Conservation (phyloP, 2,113 vertebrate species). For the Phrynocephalus versicolor region DNA sequence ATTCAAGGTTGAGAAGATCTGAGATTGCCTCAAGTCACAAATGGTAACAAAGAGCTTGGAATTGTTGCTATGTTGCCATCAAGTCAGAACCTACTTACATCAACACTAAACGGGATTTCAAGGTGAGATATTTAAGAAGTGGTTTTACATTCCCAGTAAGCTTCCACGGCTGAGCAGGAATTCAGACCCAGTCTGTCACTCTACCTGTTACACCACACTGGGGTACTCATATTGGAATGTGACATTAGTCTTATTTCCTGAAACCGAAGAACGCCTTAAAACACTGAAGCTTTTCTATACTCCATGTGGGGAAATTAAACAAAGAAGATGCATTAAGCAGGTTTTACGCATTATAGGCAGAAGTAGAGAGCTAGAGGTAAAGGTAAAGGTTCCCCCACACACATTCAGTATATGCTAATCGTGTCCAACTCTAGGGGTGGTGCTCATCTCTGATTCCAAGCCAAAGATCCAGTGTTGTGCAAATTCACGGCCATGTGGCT, state of each 20-base stretch:
- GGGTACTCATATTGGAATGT: too few species aligned
- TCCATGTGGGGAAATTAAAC: background rate
- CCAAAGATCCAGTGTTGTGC: too few species aligned
- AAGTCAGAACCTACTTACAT: background rate
- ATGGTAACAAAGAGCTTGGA: background rate
- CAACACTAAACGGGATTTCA: background rate
- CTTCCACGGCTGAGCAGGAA: too few species aligned
- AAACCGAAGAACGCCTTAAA: background rate
- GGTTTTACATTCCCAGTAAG: too few species aligned
- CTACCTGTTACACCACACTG: too few species aligned
- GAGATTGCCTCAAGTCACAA: background rate
- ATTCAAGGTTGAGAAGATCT: background rate
- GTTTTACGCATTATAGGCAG: background rate
- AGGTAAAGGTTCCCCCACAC: too few species aligned
- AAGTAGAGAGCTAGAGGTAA: background rate
- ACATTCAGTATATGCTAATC: too few species aligned
- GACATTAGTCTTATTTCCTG: background rate
- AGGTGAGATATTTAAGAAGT: too few species aligned
- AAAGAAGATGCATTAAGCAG: background rate
- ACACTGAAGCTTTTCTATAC: background rate
- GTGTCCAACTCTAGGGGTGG: too few species aligned
- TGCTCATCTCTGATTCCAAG: too few species aligned
- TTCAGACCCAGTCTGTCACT: too few species aligned
- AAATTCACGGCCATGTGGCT: too few species aligned
- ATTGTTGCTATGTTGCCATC: background rate